Base-by-base conservation (phyloP, 2,797 vertebrate species). In the Micrastur ruficollis region DNA sequence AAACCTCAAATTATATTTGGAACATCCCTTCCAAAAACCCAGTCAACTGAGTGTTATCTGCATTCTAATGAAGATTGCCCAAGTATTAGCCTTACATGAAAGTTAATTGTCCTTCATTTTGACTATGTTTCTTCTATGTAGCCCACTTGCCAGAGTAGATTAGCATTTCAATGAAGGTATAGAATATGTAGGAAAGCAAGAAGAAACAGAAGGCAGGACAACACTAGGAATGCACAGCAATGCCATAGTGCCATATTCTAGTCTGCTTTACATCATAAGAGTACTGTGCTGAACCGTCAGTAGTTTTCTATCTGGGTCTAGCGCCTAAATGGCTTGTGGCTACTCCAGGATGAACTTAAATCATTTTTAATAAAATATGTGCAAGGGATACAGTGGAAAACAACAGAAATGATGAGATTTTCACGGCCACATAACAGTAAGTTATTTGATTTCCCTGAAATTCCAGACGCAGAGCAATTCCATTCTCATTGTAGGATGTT, bases 401-500 rank as follows among this genome's bases (percentile, higher is more conserved):
- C 62, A 97, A 82, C 63, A 97, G 85, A 96, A 92, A 95, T 91
- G 32, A 97, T 96, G 90, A 93, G 70, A 96, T 97, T 97, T 97
- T 89, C 91, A 46, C 29, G 25, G 91, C 40, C 58, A 85, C 5
- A 22, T 70, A 95, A 91, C 75, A 88, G 79, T 65, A 96, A 95
- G 65, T 93, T 96, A 97, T 98, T 97, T 96, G 92, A 97, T 97
- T 98, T 97, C 84, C 59, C 71, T 97, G 96, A 97, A 98, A 97
- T 97, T 98, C 76, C 59, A 81, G 83, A 91, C 25, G 5, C 53
- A 97, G 89, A 96, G 67, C 90, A 97, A 96, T 96, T 97, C 85
- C 20, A 65, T 61, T 94, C 78, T 93, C 81, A 91, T 63, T 76
- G 68, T 47, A 90, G 21, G 65, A 95, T 95, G 95, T 88, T 96